Base-by-base conservation (phyloP, 64 coral and sea anemone species). In the Cladopsammia gracilis region DNA sequence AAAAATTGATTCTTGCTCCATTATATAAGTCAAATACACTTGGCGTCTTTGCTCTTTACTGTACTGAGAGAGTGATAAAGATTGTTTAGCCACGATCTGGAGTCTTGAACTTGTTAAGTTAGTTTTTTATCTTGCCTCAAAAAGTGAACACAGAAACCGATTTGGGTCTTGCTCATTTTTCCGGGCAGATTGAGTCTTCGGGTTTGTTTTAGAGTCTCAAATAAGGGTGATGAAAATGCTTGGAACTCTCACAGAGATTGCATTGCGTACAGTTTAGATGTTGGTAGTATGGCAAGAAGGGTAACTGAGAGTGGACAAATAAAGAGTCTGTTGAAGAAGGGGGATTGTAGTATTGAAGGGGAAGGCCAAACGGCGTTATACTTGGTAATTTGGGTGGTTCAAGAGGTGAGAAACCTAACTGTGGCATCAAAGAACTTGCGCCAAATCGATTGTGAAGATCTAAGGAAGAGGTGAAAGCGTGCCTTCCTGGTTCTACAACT, bases 251-350 rank as follows among this genome's bases (percentile, higher is more conserved):
- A 34, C 96, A 98, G 47, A 94, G 84, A 16, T 93, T 91, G 57
- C 96, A 98, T 13, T 98, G 96, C 22, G 91, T 93, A 45, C 92
- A 98, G 92, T 94, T 98, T 1, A 98, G 74, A 75, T 91, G 88
- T 62, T 94, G 96, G 24, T 98, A 98, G 61, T 98, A 98, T 44
- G 92, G 82, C 70, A 96, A 86, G 3, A 71, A 79, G 7, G 93
- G 95, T 52, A 94, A n/a, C 76, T 98, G 96, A 19, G 95, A 82
- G 34, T 85, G 87, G 10, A 93, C 90, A 19, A 86, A 71, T 56
- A 96, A 72, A 7, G 88, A 75, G 22, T 89, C 88, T 19, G 56
- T 34, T n/a, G 85, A 51, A 48, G 89, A 64, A 5, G 94, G 61
- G 8, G 89, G 76, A 48, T 64, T 92, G 62, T 96, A 96, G 58